A percentile compares a stretch with the other conserved stretches of the same genome.
phyloP scores from a whole-genome alignment of 2,797 vertebrate species.

The Lutjanus argentimaculatus region DNA sequence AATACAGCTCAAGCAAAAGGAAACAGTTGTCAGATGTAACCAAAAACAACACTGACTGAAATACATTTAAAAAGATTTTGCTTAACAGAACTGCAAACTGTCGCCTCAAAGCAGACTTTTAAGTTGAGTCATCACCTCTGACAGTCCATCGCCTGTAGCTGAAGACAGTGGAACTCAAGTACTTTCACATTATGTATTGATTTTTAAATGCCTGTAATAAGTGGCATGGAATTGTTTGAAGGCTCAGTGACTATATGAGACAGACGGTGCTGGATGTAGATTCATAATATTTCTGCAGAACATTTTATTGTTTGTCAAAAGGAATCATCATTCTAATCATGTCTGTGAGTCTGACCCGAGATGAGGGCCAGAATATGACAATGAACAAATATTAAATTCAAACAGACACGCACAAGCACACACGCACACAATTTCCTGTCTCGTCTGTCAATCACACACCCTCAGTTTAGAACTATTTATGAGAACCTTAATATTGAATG shows the following conservation, averaged over 20 bases:
- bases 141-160: not conserved
- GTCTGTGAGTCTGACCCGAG: constrained; percentile 9
- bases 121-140: constrained; percentile 19
- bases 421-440: constrained; percentile 62
- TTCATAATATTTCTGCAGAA: constrained; percentile 2
- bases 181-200: not conserved
- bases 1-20: not conserved
- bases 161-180: not conserved
- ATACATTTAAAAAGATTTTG: not conserved
- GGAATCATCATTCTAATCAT: constrained; percentile 15
- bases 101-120: not conserved
- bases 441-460: constrained; percentile 30
- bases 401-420: constrained; percentile 4
- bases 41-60: not conserved
- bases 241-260: not conserved
- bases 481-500: constrained; percentile 43
- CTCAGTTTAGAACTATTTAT: constrained; percentile 4
- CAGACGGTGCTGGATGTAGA: not conserved
- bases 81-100: not conserved
- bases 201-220: constrained; percentile 15
- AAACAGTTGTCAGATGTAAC: not conserved
- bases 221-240: not conserved
- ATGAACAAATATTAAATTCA: constrained; percentile 41
- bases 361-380: constrained; percentile 8
- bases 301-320: constrained; percentile 27